Base-by-base conservation (phyloP, 1,140 invertebrate genomes). In the Ptiloglossa arizonensis region DNA sequence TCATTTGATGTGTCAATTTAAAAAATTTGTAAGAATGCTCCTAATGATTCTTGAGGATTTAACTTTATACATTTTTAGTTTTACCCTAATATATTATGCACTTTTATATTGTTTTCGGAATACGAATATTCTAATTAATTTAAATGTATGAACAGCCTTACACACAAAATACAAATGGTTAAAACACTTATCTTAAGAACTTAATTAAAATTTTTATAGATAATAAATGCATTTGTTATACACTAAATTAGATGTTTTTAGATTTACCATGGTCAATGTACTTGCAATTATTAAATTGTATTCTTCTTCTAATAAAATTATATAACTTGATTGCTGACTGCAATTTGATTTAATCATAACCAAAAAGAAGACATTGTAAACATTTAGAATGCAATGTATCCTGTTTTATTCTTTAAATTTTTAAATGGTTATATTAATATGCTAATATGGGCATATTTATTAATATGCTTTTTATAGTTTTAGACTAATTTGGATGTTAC, bases 11-110 rank as follows among this genome's bases (percentile, higher is more conserved):
- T 59, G 72, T 50, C 71, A 50, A 50, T 52, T 85, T 2, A 69
- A 68, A 74, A 50, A 38, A n/a, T 44, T 82, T 19, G 17, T 80
- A 8, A 54, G 64, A n/a, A 29, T 83, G 32, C 29, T 73, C 15
- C 63, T 35, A 11, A n/a, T 74, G 11, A 70, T 86, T 13, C 9
- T 83, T 22, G 38, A 22, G 29, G 87, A 88, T 63, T 79, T 88
- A 38, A 41, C 81, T 48, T 62, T 88, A 11, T 88, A 88, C 17
- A 77, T 88, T 52, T 84, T 88, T 29, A 85, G 76, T 54, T 88
- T 85, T 57, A 71, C 78, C 1, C 41, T 88, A 4, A 79, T 87
- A 35, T 76, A 79, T 46, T 82, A 76, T 41, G 22, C 11, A 9
- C 17, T 41, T 24, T 79, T n/a, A 50, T 62, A 81, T 29, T 80